Percentiles rank a stretch among this genome's conserved stretches.
Conservation (phyloP, 2,113 vertebrate genomes). For the Macquaria australasica region DNA sequence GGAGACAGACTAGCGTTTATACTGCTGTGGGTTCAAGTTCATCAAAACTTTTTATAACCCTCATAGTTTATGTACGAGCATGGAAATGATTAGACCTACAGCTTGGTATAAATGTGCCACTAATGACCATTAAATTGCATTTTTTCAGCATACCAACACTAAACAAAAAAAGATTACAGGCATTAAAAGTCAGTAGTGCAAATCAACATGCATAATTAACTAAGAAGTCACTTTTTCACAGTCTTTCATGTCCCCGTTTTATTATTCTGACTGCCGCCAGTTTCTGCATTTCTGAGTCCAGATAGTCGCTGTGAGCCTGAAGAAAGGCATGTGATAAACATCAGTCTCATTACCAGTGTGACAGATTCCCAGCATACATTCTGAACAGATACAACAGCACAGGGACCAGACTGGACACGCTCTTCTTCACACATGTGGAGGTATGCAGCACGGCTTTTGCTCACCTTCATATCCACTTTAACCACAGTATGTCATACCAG, state of each 20-base stretch:
- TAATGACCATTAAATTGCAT: constrained; percentile 39
- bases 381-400: constrained; percentile 24
- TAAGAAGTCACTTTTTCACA: constrained; percentile 2
- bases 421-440: constrained; percentile 34
- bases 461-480: constrained; percentile 7
- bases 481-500: neutral
- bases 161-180: constrained; percentile 16
- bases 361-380: constrained; percentile 40
- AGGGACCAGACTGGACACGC: constrained; percentile 44
- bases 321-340: constrained; percentile 50
- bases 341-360: constrained; percentile 41
- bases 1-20: neutral
- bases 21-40: constrained; percentile 15
- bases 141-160: constrained; percentile 11
- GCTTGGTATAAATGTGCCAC: constrained; percentile 21
- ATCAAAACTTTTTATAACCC: constrained; percentile 32
- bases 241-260: constrained; percentile 14
- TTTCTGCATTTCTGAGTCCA: constrained; percentile 30
- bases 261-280: constrained; percentile 22
- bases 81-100: constrained; percentile 44
- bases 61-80: constrained; percentile 17
- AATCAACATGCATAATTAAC: constrained; percentile 25
- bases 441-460: neutral
- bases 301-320: constrained; percentile 9
- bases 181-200: constrained; percentile 10